Percentiles rank a stretch among this genome's conserved stretches.
These are phyloP conservation scores for Drosophila insularis DNA, from an alignment of 1,140 invertebrate species.

Conservation along the genomic window DNA sequence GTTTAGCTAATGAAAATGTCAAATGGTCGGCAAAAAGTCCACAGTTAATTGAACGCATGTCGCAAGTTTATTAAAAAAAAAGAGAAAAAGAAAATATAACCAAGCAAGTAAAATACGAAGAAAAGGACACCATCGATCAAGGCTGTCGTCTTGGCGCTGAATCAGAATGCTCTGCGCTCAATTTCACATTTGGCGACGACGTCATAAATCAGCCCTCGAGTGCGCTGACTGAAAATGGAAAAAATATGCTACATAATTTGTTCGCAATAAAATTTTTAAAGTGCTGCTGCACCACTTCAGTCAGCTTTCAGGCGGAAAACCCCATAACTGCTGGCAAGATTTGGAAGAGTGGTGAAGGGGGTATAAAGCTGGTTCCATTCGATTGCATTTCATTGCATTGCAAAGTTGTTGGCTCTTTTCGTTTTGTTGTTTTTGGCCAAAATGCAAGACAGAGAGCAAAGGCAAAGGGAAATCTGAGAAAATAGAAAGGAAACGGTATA, in stretches of 20 bases:
- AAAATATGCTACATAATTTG: constrained; percentile 79
- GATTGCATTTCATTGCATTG: constrained; percentile 65
- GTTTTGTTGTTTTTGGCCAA: constrained; percentile 43
- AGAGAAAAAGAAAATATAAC: neutral
- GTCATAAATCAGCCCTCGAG: constrained; percentile 54
- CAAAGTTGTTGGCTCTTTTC: constrained; percentile 46
- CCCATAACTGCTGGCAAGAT: neutral
- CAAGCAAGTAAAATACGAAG: neutral
- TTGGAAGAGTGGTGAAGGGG: constrained; percentile 3
- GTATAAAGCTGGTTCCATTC: constrained; percentile 51
- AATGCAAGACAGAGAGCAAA: neutral
- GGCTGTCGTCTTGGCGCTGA: constrained; percentile 23
- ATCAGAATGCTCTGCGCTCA: constrained; percentile 46
- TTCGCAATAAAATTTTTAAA: constrained; percentile 72
- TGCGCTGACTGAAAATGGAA: constrained; percentile 16
- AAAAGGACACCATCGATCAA: constrained; percentile 49
- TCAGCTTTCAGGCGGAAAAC: constrained; percentile 41
- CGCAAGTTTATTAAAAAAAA: constrained; percentile 33
- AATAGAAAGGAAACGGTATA: constrained; percentile 36
- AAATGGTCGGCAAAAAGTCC: constrained; percentile 47
- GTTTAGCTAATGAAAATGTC: constrained; percentile 63
- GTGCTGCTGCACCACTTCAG: constrained; percentile 63
- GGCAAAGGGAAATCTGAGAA: neutral
- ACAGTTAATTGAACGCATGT: constrained; percentile 66
- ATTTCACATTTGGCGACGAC: constrained; percentile 63